Conservation (phyloP, 2,113 vertebrate species). For the Indicator indicator region DNA sequence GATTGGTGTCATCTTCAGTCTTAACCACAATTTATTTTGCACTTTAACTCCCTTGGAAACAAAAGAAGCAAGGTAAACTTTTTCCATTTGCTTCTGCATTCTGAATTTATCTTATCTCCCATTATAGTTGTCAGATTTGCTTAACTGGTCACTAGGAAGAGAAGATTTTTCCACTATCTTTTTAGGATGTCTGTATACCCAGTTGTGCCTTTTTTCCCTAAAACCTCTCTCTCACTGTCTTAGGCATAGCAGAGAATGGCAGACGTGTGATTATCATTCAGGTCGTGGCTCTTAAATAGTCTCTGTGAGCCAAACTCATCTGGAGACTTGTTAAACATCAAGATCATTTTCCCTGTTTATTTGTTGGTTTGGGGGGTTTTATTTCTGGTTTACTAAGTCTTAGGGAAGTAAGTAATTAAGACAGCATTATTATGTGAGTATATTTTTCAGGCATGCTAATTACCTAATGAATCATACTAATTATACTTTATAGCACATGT, state of each 20-base stretch:
- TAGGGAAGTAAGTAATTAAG: conserved; percentile 33
- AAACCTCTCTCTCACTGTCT: not conserved
- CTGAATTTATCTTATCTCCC: not conserved
- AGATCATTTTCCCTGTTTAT: conserved; percentile 15
- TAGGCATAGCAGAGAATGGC: not conserved
- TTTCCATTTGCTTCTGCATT: not conserved
- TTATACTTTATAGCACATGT: not conserved
- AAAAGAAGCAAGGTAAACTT: not conserved
- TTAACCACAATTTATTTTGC: not conserved
- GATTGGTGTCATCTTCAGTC: not conserved
- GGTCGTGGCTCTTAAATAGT: not conserved
- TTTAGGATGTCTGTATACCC: not conserved
- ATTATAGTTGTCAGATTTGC: not conserved
- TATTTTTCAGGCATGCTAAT: conserved; percentile 41
- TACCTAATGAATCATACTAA: conserved; percentile 20
- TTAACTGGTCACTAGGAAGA: not conserved
- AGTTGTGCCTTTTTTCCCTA: not conserved
- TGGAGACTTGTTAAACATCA: not conserved
- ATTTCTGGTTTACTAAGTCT: conserved; percentile 3
- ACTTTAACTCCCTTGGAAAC: not conserved
- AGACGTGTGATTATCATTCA: not conserved
- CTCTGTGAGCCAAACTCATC: not conserved
- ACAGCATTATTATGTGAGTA: not conserved
- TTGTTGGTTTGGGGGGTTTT: not conserved
- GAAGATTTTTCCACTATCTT: not conserved